These are phyloP conservation scores for Mormyrops boulengeri DNA, from an alignment of 2,797 vertebrate species.

Conservation along the genomic window DNA sequence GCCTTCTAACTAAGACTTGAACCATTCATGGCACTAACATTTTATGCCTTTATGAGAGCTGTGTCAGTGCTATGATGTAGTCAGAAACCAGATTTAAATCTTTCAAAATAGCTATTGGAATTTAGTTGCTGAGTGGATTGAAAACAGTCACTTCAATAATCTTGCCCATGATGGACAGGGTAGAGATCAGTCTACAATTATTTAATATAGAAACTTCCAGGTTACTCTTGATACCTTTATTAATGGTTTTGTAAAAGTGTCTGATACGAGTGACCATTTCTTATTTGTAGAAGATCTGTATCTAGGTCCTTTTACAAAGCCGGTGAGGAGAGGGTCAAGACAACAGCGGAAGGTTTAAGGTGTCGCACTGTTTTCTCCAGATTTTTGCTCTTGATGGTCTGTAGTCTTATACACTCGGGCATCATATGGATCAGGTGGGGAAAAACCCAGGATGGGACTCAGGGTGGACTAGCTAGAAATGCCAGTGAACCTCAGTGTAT, in stretches of 20 bases:
- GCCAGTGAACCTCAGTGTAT: neutral
- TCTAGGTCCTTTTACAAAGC: no score
- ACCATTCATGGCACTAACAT: neutral
- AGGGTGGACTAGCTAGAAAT: neutral
- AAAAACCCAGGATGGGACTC: neutral
- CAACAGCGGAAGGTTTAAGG: no score
- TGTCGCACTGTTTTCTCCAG: no score
- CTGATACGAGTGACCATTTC: no score
- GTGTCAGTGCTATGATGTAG: neutral
- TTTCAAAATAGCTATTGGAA: neutral
- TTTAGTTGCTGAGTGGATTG: neutral
- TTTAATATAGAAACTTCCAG: no score
- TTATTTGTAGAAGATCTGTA: no score
- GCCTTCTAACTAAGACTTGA: neutral
- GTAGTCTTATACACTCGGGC: neutral
- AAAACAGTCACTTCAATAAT: neutral
- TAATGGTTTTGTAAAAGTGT: no score
- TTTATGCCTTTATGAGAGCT: neutral
- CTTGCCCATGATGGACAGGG: no score
- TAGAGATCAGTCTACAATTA: no score
- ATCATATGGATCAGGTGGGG: neutral
- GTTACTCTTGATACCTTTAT: no score
- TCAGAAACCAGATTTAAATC: neutral
- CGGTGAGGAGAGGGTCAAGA: no score
- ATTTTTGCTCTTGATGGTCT: no score